phyloP scores from a whole-genome alignment of 2,888 invertebrate genomes.

The Sialis lutaria region DNA sequence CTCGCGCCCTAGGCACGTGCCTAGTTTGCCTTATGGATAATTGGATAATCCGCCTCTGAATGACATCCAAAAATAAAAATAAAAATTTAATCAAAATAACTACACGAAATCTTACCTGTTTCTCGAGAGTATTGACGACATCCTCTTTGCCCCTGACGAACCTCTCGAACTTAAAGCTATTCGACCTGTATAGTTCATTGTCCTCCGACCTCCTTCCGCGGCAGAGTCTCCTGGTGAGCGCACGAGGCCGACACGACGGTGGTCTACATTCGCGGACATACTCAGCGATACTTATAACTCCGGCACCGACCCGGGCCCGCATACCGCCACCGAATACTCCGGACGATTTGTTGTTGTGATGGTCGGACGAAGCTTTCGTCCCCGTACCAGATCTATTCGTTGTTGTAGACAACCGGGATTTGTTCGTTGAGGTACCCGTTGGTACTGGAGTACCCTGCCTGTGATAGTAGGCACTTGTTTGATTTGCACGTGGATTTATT shows the following conservation, averaged over 20 bases:
- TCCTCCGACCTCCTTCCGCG: constrained; percentile 54
- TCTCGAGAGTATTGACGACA: constrained; percentile 6
- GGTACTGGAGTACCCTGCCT: no score
- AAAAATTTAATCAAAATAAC: no score
- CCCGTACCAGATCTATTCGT: no score
- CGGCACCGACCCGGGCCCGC: constrained; percentile 10
- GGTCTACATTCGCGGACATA: constrained; percentile 31
- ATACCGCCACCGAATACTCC: background rate
- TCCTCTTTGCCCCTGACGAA: constrained; percentile 55
- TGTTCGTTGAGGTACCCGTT: no score
- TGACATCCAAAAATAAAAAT: no score
- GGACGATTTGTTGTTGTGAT: constrained; percentile 8
- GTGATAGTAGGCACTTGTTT: no score
- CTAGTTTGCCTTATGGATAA: no score
- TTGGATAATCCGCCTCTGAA: no score
- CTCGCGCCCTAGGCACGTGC: no score
- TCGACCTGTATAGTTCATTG: constrained; percentile 73
- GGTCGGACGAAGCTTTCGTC: background rate
- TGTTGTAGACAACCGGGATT: no score
- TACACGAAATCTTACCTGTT: constrained; percentile 1
- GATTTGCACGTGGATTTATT: no score
- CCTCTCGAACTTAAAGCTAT: constrained; percentile 76
- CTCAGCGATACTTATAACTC: constrained; percentile 28
- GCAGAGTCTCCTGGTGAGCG: constrained; percentile 55
- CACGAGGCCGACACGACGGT: constrained; percentile 30